phyloP scores from a whole-genome alignment of 2,888 invertebrate genomes.

The Bombylius major region DNA sequence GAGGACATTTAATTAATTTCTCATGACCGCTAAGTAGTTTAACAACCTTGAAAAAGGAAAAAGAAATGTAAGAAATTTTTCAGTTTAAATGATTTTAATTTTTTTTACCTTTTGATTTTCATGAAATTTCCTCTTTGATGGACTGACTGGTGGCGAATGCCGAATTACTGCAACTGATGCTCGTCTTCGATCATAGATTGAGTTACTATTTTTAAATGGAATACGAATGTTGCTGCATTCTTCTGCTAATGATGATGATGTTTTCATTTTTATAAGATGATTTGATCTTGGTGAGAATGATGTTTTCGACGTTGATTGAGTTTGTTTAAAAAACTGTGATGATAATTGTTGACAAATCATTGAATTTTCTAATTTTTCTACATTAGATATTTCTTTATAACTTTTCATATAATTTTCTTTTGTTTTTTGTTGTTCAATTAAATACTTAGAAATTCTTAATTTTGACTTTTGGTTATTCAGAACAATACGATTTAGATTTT shows the following conservation, averaged over 20 bases:
- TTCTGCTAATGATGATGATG: not conserved
- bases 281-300: too few relatives aligned
- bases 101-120: slow-evolving; percentile 15
- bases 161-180: not conserved
- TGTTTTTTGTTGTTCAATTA: slow-evolving; percentile 2
- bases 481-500: not conserved
- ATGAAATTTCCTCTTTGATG: slow-evolving; percentile 14
- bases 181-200: slow-evolving; percentile 3
- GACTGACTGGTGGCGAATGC: slow-evolving; percentile 15
- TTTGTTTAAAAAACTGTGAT: not conserved
- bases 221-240: not conserved
- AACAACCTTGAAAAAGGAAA: slow-evolving; percentile 8
- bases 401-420: slow-evolving; percentile 8
- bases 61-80: not conserved
- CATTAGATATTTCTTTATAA: not conserved
- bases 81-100: not conserved
- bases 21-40: slow-evolving; percentile 8
- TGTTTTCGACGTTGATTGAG: too few relatives aligned
- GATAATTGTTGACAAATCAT: too few relatives aligned
- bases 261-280: too few relatives aligned
- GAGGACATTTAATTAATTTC: slow-evolving; percentile 12
- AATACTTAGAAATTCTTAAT: not conserved
- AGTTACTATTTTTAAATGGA: slow-evolving; percentile 10
- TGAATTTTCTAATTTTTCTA: too few relatives aligned
- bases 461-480: not conserved